Evolutionary conservation across 2,888 invertebrate species (phyloP), one percentile per base, ranked within the genome.

Genomic region (Tanytarsus gracilentus): DNA sequence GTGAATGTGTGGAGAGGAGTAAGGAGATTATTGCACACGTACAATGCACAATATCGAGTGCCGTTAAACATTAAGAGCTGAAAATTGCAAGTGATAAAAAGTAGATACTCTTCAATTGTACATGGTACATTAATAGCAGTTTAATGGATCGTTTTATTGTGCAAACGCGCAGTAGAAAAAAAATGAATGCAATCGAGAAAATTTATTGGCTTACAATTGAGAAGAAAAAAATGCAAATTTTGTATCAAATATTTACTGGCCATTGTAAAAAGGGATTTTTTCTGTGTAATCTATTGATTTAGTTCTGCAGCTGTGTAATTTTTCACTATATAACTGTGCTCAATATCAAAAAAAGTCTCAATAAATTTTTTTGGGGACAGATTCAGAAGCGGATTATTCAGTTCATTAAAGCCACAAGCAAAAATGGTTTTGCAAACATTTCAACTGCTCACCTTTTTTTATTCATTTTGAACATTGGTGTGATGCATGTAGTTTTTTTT

Each of bases 311-410:
- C n/a, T 36, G 14, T 16, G 16, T 16, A 36, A n/a, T n/a, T n/a
- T n/a, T n/a, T n/a, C n/a, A 14, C 36, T 36, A 36, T 36, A 36
- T 14, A 36, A n/a, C n/a, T n/a, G n/a, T n/a, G n/a, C n/a, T n/a
- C n/a, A n/a, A n/a, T n/a, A n/a, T n/a, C n/a, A n/a, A n/a, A n/a
- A n/a, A n/a, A n/a, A n/a, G n/a, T n/a, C n/a, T n/a, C n/a, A n/a
- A n/a, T n/a, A n/a, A n/a, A n/a, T n/a, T n/a, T n/a, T n/a, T n/a
- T n/a, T n/a, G n/a, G n/a, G n/a, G n/a, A n/a, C n/a, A n/a, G n/a
- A n/a, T n/a, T n/a, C n/a, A n/a, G n/a, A n/a, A n/a, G n/a, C n/a
- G 44, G 44, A 44, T 44, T 44, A 44, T 18, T 21, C 44, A 44
- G 44, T 44, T 44, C 44, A 44, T 44, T 44, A 44, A 18, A 44